These are phyloP conservation scores for Pangasius macronema DNA, from an alignment of 2,797 vertebrate genomes.

Conservation along the genomic window DNA sequence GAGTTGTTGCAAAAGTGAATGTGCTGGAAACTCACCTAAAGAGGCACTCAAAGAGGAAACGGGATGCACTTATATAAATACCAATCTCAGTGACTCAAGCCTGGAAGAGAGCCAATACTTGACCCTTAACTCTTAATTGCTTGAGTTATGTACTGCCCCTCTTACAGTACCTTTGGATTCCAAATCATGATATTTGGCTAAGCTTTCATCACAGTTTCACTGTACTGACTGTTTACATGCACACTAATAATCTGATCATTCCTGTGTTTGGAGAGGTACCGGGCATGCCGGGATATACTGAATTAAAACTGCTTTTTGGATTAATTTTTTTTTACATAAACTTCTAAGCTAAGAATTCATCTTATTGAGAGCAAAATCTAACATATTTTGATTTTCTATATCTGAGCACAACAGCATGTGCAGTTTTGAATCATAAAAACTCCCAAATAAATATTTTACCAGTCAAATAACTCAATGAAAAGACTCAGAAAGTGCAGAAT, in stretches of 20 bases:
- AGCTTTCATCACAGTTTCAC: too few species aligned
- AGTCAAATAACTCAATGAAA: neutral
- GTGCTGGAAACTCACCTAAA: neutral
- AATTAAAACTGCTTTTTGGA: neutral
- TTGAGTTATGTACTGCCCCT: neutral
- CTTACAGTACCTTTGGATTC: neutral
- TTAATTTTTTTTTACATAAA: neutral
- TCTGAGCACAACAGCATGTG: neutral
- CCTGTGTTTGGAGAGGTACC: neutral
- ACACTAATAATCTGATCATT: neutral
- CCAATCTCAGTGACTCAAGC: too few species aligned
- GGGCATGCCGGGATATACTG: neutral
- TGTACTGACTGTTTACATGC: neutral
- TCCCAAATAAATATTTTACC: neutral
- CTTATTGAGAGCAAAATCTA: neutral
- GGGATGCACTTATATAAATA: too few species aligned
- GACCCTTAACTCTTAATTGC: too few species aligned
- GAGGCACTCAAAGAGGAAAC: neutral
- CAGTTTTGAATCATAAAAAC: neutral
- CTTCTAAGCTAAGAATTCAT: neutral
- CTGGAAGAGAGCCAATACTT: too few species aligned
- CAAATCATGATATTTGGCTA: too few species aligned
- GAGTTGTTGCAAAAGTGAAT: neutral
- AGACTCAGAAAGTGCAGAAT: neutral
- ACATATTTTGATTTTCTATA: neutral